Evolutionary conservation across 2,797 vertebrate genomes (phyloP), one percentile per base, ranked within the genome.

Genomic region (Yasuhikotakia modesta): DNA sequence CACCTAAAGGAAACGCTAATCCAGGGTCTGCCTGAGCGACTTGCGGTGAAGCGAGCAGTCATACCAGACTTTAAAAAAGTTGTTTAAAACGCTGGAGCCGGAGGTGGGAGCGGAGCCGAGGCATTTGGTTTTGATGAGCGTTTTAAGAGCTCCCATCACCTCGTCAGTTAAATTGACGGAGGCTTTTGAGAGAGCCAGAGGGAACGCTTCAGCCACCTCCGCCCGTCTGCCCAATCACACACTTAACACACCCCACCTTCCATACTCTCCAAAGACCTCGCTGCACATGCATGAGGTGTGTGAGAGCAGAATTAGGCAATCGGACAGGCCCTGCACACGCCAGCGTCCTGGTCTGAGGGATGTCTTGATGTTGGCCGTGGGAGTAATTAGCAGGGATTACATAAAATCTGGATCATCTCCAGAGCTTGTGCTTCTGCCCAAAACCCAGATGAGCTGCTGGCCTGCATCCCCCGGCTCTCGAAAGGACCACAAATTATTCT

Each of bases 311-410:
- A 90, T 87, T 85, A 86, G 83, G 85, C 87, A 88, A 89, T 70
- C 81, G 70, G 87, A 88, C 86, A 85, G 71, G 78, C 80, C 69
- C 43, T 39, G 78, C 78, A 66, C 66, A 86, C 74, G 86, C 83
- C 81, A 86, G 87, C 86, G 82, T 82, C 55, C 80, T 39, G 64
- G 61, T 70, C 35, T 19, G 82, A 80, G 82, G 83, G 82, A 78
- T 88, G 81, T 81, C 84, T 87, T 86, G 81, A 91, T 87, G 84
- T 67, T 84, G 86, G 88, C 88, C 87, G 86, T 83, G 88, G 90
- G 90, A 91, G 85, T 89, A 90, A 92, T 93, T 93, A 93, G 87
- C 85, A 82, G 73, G 88, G 88, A 91, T 93, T 92, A 91, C 86
- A 85, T 84, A 81, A 86, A 73, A 61, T 73, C 87, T 90, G 91